Evolutionary conservation across 2,888 invertebrate genomes (phyloP).

Genomic region (Atrina japonica): DNA sequence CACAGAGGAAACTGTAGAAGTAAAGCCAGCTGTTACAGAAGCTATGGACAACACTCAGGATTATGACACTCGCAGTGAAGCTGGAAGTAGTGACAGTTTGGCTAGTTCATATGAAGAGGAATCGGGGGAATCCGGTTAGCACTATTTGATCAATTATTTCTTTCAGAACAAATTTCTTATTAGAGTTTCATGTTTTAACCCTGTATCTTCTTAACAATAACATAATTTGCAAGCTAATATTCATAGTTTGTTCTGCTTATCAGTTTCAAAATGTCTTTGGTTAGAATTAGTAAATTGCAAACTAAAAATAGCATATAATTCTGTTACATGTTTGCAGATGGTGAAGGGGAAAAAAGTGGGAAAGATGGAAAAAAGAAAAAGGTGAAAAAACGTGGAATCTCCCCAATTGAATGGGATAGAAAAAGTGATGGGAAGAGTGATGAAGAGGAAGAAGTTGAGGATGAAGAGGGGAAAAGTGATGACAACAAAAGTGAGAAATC

Average conservation of each 20-base stretch:
- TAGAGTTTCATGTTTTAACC: no score
- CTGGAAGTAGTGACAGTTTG: constrained; percentile 87
- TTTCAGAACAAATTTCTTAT: no score
- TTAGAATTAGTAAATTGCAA: no score
- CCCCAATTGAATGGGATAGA: constrained; percentile 77
- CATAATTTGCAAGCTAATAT: no score
- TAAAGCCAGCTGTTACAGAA: constrained; percentile 38
- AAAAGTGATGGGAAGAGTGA: constrained; percentile 61
- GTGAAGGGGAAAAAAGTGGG: constrained; percentile 55
- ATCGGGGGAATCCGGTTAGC: constrained; percentile 23
- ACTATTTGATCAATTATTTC: no score
- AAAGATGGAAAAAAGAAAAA: constrained; percentile 45
- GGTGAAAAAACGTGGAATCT: constrained; percentile 68
- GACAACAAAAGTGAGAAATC: constrained; percentile 48
- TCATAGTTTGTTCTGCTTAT: no score
- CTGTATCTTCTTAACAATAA: no score
- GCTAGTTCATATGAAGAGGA: constrained; percentile 23
- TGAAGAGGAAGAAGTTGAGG: constrained; percentile 57
- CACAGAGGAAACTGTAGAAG: constrained; percentile 39
- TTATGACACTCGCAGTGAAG: constrained; percentile 89
- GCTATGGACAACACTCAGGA: constrained; percentile 53
- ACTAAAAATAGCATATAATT: no score
- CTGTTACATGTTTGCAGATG: no score
- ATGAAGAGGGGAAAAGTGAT: constrained; percentile 55
- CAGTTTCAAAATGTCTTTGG: no score